Evolutionary conservation across 23 tunicate species (phyloP).

Genomic region (Halocynthia aurantium): DNA sequence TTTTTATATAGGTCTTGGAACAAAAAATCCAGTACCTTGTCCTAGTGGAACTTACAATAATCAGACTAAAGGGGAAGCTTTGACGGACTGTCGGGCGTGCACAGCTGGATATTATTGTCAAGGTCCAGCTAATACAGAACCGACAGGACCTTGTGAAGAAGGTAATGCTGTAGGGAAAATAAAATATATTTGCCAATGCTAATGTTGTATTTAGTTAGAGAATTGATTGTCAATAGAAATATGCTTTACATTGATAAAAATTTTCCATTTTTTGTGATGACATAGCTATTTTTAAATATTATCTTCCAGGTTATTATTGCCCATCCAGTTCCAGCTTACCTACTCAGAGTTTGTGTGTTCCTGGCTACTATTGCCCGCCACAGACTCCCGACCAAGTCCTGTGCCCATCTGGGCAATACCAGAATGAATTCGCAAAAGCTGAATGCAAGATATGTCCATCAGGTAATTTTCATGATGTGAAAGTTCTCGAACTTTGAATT

Average conservation of each 20-base stretch:
- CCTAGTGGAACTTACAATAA: conserved; percentile 60
- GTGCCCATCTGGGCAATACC: conserved; percentile 89
- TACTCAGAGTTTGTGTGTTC: conserved; percentile 30
- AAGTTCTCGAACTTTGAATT: background rate
- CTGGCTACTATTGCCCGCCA: conserved; percentile 85
- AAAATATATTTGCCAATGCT: background rate
- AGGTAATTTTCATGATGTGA: conserved; percentile 32
- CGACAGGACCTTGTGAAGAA: conserved; percentile 42
- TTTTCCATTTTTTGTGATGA: too few relatives aligned
- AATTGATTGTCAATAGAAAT: too few relatives aligned
- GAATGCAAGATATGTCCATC: conserved; percentile 74
- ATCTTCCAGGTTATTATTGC: conserved; percentile 64
- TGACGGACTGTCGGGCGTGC: conserved; percentile 44
- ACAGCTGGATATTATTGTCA: conserved; percentile 81
- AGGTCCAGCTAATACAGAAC: conserved; percentile 32
- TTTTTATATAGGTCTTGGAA: conserved; percentile 34
- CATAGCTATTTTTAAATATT: too few relatives aligned
- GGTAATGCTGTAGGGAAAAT: conserved; percentile 25
- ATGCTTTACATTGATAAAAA: too few relatives aligned
- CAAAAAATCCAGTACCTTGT: conserved; percentile 48
- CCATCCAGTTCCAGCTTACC: conserved; percentile 28
- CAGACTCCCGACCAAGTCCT: conserved; percentile 50
- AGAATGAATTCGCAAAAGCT: conserved; percentile 25
- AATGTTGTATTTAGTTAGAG: too few relatives aligned
- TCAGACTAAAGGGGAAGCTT: conserved; percentile 25